Base-by-base conservation (phyloP, 2,113 vertebrate species). In the Paracanthobrama guichenoti region DNA sequence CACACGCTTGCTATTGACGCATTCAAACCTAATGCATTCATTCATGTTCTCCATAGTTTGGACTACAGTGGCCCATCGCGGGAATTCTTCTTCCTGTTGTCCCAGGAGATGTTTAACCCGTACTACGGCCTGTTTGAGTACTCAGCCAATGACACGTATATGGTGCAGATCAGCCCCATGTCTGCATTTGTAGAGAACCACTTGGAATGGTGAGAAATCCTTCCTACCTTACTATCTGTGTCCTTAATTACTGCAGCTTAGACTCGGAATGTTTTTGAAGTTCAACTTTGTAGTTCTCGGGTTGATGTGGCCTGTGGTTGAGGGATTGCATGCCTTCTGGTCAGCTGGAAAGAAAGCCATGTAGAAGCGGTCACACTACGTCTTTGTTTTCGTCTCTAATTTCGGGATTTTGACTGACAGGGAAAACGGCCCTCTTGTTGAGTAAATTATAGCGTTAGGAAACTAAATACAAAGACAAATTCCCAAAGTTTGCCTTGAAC, bases 121-220 rank as follows among this genome's bases (percentile, higher is more conserved):
- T 99, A 99, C 88, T 99, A 99, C 0, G 98, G 98, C 28, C 95
- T 99, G 86, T 99, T 99, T 89, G 98, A 99, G 82, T 99, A 99
- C 91, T 99, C 98, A 0, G 98, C 98, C 85, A 99, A 99, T 0
- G 98, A 99, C 87, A 99, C 97, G 0, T 99, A 99, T 88, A 99
- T 97, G 0, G 98, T 99, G 85, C 98, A 99, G 90, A 98, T 99
- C 92, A 99, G 98, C 90, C 98, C 98, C 80, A 98, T 99, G 98
- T 99, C 98, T 18, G 97, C 98, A 0, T 99, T 99, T 82, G 97
- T 99, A 35, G 98, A 99, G 93, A 99, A 98, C 86, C 97, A 99
- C 91, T 94, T 99, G 78, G 98, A 99, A 94, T 99, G 98, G 98
- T 97, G 91, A 93, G 90, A 44, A 64, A 67, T 31, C 14, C 6